Percentiles rank a stretch among this genome's conserved stretches.
These are phyloP conservation scores for Pteronura brasiliensis DNA, from an alignment of 2,113 vertebrate species.

Conservation along the genomic window DNA sequence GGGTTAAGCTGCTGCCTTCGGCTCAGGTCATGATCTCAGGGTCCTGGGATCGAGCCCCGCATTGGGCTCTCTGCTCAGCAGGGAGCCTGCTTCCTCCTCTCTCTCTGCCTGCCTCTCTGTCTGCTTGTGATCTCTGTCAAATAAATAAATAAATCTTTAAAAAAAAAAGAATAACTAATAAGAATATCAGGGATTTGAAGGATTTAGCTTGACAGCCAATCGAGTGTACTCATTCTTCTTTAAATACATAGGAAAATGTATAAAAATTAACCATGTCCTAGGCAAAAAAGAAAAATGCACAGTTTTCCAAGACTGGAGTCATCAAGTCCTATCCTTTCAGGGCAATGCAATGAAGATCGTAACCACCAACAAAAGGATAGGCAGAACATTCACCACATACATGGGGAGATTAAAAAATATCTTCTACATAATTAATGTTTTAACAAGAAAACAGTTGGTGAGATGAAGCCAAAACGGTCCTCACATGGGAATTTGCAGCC, in stretches of 20 bases:
- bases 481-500: not conserved
- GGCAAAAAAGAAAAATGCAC: not conserved
- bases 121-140: no score
- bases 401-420: not conserved
- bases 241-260: not conserved
- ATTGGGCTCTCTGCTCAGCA: no score
- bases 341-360: not conserved
- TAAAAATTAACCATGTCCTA: not conserved
- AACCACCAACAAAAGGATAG: not conserved
- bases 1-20: no score
- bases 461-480: not conserved
- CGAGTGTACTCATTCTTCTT: not conserved
- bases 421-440: not conserved
- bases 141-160: no score
- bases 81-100: no score
- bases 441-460: not conserved
- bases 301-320: not conserved
- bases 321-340: not conserved
- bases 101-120: no score
- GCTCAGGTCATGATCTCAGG: no score
- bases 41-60: no score
- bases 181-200: not conserved
- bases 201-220: not conserved
- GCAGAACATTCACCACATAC: not conserved
- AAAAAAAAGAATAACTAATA: no score